These are phyloP conservation scores for Parnassius apollo DNA, from an alignment of 2,888 invertebrate genomes.

Conservation along the genomic window DNA sequence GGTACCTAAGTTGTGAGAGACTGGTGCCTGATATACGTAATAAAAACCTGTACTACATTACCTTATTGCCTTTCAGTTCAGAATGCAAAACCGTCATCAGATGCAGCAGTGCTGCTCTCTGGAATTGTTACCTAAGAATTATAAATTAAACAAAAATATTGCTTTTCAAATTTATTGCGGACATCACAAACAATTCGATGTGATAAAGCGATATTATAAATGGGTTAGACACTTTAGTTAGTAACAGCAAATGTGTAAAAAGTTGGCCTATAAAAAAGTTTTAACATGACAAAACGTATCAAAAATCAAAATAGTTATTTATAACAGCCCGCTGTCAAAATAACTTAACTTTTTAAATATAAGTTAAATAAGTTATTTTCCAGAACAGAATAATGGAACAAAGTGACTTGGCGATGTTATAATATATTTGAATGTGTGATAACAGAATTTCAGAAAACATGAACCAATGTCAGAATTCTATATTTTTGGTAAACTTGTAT, in stretches of 20 bases:
- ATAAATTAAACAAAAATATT: slow-evolving; percentile 24
- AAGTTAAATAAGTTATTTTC: slow-evolving; percentile 1
- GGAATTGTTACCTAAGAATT: too few species aligned
- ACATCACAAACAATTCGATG: slow-evolving; percentile 67
- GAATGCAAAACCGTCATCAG: too few species aligned
- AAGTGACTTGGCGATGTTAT: too few species aligned
- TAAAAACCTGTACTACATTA: too few species aligned
- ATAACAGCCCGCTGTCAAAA: slow-evolving; percentile 14
- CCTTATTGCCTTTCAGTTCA: too few species aligned
- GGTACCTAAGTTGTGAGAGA: too few species aligned
- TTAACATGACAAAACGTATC: background rate
- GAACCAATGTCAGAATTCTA: too few species aligned
- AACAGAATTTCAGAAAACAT: background rate
- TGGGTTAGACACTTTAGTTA: slow-evolving; percentile 23
- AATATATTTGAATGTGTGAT: too few species aligned
- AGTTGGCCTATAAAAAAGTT: slow-evolving; percentile 17
- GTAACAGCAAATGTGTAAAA: slow-evolving; percentile 8
- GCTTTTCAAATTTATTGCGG: slow-evolving; percentile 57
- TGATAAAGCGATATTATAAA: slow-evolving; percentile 36
- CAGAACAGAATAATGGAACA: background rate
- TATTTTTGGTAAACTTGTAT: too few species aligned
- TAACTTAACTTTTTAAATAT: background rate
- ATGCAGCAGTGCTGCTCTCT: too few species aligned
- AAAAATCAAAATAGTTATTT: slow-evolving; percentile 6
- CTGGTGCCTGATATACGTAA: too few species aligned